A percentile compares a stretch with the other conserved stretches of the same genome.
These are phyloP conservation scores for Oxyura jamaicensis DNA, from an alignment of 2,113 vertebrate species.

Conservation along the genomic window DNA sequence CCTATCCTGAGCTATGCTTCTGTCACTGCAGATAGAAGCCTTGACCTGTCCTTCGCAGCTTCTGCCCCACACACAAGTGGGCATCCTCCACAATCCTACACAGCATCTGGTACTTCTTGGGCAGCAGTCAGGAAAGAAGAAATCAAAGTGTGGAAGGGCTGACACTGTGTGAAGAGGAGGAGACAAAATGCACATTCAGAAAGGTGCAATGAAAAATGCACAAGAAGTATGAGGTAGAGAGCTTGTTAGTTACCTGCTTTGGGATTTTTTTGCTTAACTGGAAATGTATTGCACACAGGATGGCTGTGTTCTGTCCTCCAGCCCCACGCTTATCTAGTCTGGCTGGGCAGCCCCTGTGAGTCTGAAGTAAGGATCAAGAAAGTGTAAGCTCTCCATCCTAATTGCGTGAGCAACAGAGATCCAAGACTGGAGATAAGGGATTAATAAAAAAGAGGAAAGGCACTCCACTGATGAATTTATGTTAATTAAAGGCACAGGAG, in stretches of 20 bases:
- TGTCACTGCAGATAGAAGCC: background rate
- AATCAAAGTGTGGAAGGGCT: background rate
- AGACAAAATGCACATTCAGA: background rate
- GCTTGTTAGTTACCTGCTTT: background rate
- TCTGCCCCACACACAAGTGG: background rate
- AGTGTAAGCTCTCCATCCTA: background rate
- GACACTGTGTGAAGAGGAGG: background rate
- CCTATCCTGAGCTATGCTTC: background rate
- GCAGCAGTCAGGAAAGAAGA: background rate
- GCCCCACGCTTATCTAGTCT: background rate
- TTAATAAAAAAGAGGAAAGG: slow-evolving; percentile 11
- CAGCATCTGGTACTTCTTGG: background rate
- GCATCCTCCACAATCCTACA: background rate
- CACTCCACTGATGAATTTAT: background rate
- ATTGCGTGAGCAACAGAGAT: background rate
- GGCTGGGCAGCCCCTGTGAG: background rate
- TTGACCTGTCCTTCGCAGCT: background rate
- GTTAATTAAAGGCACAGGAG: slow-evolving; percentile 25
- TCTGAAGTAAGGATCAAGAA: slow-evolving; percentile 15
- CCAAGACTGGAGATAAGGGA: background rate
- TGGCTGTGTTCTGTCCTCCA: background rate
- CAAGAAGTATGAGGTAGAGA: background rate
- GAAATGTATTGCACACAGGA: background rate
- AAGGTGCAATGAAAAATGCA: background rate
- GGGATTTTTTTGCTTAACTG: slow-evolving; percentile 1